These are phyloP conservation scores for Allygus modestus DNA, from an alignment of 2,888 invertebrate species.

Conservation along the genomic window DNA sequence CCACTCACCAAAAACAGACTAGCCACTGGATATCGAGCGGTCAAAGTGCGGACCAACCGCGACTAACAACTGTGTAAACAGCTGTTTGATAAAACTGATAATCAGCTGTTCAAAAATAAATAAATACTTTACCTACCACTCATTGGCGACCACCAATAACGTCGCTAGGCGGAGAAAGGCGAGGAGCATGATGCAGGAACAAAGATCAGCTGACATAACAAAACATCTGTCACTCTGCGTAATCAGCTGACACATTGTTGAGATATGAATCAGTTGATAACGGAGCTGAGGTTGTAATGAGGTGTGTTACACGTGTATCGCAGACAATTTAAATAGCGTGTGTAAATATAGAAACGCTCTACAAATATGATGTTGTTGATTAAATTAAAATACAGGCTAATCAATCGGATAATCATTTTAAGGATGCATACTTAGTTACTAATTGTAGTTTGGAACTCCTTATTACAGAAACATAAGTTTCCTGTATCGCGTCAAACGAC, in stretches of 20 bases:
- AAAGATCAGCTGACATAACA: slow-evolving; percentile 5
- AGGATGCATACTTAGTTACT: too few species aligned
- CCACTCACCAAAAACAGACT: neutral
- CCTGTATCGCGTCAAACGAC: too few species aligned
- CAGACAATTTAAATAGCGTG: too few species aligned
- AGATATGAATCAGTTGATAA: slow-evolving; percentile 2
- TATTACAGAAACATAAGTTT: too few species aligned
- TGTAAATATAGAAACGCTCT: too few species aligned
- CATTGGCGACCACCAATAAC: neutral
- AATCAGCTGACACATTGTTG: slow-evolving; percentile 9
- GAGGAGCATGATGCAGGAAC: neutral
- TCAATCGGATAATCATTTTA: too few species aligned
- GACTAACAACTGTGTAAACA: neutral
- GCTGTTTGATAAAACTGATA: neutral
- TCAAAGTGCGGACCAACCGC: neutral
- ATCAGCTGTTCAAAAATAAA: neutral
- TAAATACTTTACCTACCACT: slow-evolving; percentile 5
- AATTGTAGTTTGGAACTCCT: too few species aligned
- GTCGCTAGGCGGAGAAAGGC: neutral
- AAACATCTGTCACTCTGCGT: neutral
- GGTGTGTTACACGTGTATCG: too few species aligned
- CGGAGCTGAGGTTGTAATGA: neutral
- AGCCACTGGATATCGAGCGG: slow-evolving; percentile 4
- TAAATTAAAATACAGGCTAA: too few species aligned
- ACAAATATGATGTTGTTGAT: too few species aligned